Conservation (phyloP, 2,113 vertebrate species). For the Nasalis larvatus region DNA sequence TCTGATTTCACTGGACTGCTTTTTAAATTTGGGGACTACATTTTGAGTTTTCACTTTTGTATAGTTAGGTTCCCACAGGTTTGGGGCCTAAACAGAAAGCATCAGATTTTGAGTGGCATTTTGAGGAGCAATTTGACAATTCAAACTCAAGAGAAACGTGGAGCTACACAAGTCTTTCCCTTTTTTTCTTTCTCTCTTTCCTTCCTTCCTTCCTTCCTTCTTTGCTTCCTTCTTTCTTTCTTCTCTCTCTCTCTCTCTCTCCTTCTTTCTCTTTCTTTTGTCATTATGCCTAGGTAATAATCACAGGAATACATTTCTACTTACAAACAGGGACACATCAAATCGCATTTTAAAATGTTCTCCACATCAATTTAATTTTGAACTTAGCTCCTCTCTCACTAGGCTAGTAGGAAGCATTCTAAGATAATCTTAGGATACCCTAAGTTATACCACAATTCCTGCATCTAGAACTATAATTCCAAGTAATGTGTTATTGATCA, state of each 20-base stretch:
- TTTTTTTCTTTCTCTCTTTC: too few relatives aligned
- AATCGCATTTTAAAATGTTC: background rate
- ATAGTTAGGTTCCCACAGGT: background rate
- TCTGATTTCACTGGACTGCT: background rate
- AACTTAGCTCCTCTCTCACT: background rate
- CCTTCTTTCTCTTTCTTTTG: background rate
- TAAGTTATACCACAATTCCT: background rate
- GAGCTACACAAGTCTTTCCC: background rate
- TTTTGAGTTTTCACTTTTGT: background rate
- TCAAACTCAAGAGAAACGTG: background rate
- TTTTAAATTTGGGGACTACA: background rate
- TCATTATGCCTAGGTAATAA: background rate
- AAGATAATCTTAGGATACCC: background rate
- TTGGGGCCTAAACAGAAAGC: background rate
- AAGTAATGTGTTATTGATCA: background rate
- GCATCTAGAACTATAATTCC: background rate
- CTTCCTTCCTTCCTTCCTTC: too few relatives aligned
- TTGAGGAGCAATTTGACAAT: background rate
- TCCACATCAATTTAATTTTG: background rate
- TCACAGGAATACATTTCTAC: background rate
- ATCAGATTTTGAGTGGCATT: conserved; percentile 12
- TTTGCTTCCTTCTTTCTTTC: rapidly evolving
- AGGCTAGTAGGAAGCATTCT: background rate
- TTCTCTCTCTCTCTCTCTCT: too few relatives aligned
- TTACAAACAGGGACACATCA: background rate